These are phyloP conservation scores for Scolanthus callimorphus DNA, from an alignment of 92 coral and sea anemone species.

Conservation along the genomic window DNA sequence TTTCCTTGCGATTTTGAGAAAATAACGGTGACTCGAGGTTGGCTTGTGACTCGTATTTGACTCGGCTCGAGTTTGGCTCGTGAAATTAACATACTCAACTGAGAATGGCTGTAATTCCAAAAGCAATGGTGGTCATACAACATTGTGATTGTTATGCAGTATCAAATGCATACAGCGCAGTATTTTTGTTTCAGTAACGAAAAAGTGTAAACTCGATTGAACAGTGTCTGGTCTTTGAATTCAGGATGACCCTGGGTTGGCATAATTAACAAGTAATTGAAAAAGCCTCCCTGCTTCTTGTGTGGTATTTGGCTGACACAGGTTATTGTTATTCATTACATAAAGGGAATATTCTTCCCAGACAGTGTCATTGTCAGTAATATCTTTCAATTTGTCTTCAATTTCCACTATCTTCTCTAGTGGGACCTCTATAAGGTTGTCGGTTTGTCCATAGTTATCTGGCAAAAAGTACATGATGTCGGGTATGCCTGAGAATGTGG, in stretches of 20 bases:
- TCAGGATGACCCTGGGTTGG: conserved; percentile 6
- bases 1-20: too few relatives aligned
- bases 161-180: too few relatives aligned
- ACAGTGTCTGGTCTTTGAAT: too few relatives aligned
- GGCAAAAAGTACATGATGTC: conserved; percentile 62
- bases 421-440: conserved; percentile 20
- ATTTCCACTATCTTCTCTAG: conserved; percentile 34
- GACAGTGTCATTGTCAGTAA: conserved; percentile 8
- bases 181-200: too few relatives aligned
- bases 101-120: too few relatives aligned
- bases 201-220: too few relatives aligned
- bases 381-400: conserved; percentile 18
- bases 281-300: conserved; percentile 39
- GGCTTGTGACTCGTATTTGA: too few relatives aligned
- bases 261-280: conserved; percentile 23
- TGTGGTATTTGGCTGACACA: conserved; percentile 36
- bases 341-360: conserved; percentile 49
- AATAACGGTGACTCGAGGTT: too few relatives aligned
- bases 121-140: too few relatives aligned
- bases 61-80: too few relatives aligned
- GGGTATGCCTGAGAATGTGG: conserved; percentile 42
- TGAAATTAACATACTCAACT: too few relatives aligned
- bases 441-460: conserved; percentile 40
- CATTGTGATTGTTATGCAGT: too few relatives aligned
- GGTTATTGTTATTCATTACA: conserved; percentile 45